A percentile compares a stretch with the other conserved stretches of the same genome.
phyloP scores from a whole-genome alignment of 2,888 invertebrate genomes.

The Macrophya alboannulata region DNA sequence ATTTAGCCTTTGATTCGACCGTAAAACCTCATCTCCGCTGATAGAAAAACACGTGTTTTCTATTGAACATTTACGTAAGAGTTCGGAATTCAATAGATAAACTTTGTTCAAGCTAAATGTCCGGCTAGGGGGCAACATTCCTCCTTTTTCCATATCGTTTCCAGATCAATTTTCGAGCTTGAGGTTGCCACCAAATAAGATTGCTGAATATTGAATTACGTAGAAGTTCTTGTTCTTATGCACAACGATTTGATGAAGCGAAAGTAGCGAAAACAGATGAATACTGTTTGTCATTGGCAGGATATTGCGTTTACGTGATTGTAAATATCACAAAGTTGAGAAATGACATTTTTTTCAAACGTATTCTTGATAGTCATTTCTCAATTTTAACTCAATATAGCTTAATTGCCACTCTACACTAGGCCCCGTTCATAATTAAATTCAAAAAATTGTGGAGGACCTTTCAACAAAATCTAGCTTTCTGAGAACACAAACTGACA shows the following conservation, averaged over 20 bases:
- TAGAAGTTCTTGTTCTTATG: neutral
- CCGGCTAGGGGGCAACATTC: neutral
- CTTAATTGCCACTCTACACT: neutral
- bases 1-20: neutral
- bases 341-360: slow-evolving; percentile 2
- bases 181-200: neutral
- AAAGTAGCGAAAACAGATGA: slow-evolving; percentile 6
- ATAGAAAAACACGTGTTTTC: slow-evolving; percentile 23
- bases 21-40: slow-evolving; percentile 21
- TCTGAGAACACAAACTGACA: neutral
- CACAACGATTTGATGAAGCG: slow-evolving; percentile 2
- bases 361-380: neutral
- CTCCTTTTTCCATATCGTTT: neutral
- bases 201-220: neutral
- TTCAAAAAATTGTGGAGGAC: neutral
- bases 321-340: neutral
- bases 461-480: neutral
- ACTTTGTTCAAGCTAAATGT: neutral
- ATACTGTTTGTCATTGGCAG: slow-evolving; percentile 28
- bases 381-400: neutral
- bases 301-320: slow-evolving; percentile 37
- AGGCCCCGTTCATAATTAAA: neutral
- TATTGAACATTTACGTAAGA: neutral
- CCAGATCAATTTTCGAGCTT: neutral
- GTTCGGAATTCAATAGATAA: neutral